These are phyloP conservation scores for Halcyon senegalensis DNA, from an alignment of 2,113 vertebrate genomes.

Conservation along the genomic window DNA sequence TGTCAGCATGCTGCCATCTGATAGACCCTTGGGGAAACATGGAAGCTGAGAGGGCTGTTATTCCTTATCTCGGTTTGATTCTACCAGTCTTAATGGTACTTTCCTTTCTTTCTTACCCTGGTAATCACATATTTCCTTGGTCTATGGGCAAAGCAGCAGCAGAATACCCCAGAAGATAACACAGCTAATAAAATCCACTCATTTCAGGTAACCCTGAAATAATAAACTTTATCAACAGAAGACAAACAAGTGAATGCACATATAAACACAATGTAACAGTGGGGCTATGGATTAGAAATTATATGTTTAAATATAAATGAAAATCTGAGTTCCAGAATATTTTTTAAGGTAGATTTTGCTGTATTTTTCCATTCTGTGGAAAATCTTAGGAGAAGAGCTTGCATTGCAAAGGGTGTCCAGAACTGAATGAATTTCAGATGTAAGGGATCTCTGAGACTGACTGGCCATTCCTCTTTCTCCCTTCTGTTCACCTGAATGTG, in stretches of 20 bases:
- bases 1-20: neutral
- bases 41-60: neutral
- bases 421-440: neutral
- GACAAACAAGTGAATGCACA: neutral
- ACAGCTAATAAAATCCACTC: conserved; percentile 1
- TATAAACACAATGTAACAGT: neutral
- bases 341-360: neutral
- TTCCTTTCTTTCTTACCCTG: neutral
- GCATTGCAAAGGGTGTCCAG: neutral
- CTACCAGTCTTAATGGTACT: neutral
- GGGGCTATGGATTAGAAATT: neutral
- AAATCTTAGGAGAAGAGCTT: neutral
- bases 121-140: neutral
- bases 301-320: neutral
- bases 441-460: neutral
- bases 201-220: neutral
- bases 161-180: neutral
- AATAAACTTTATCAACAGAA: neutral
- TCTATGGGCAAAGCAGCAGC: neutral
- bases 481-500: neutral
- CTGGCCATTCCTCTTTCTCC: neutral
- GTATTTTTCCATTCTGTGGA: neutral
- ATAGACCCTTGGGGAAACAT: neutral
- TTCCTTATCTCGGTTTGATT: neutral
- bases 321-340: neutral